A percentile compares a stretch with the other conserved stretches of the same genome.
Evolutionary conservation across 2,888 invertebrate species (phyloP).

Genomic region (Caenorhabditis sp.): DNA sequence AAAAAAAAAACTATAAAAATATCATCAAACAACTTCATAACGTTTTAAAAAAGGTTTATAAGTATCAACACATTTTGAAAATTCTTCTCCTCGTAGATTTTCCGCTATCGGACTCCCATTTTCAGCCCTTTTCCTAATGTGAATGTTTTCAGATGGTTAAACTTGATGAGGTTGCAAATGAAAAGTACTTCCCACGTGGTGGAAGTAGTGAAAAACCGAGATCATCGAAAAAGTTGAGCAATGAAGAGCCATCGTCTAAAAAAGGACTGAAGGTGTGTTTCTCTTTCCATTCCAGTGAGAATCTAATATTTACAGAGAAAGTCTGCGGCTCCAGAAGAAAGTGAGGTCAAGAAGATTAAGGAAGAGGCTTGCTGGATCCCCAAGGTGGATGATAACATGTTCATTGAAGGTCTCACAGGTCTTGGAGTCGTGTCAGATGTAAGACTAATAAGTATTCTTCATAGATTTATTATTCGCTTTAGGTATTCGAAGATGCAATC

Average conservation of each 20-base stretch:
- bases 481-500: conserved; percentile 41
- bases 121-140: neutral
- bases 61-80: neutral
- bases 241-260: conserved; percentile 9
- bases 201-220: conserved; percentile 37
- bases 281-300: no score
- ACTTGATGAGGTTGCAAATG: conserved; percentile 49
- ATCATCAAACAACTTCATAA: no score
- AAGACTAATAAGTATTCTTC: neutral
- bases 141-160: conserved; percentile 51
- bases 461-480: no score
- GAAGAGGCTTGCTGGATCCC: conserved; percentile 39
- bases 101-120: neutral
- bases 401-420: conserved; percentile 70
- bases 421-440: conserved; percentile 68
- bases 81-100: neutral
- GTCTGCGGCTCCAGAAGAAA: conserved; percentile 18
- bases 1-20: no score
- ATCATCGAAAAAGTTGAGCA: neutral
- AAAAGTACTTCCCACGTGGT: conserved; percentile 55
- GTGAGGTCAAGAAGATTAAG: conserved; percentile 44
- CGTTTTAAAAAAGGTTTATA: neutral
- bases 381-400: conserved; percentile 46
- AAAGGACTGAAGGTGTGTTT: conserved; percentile 29
- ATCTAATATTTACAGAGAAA: conserved; percentile 53